phyloP scores from a whole-genome alignment of 1,140 invertebrate species.

The Periplaneta americana region DNA sequence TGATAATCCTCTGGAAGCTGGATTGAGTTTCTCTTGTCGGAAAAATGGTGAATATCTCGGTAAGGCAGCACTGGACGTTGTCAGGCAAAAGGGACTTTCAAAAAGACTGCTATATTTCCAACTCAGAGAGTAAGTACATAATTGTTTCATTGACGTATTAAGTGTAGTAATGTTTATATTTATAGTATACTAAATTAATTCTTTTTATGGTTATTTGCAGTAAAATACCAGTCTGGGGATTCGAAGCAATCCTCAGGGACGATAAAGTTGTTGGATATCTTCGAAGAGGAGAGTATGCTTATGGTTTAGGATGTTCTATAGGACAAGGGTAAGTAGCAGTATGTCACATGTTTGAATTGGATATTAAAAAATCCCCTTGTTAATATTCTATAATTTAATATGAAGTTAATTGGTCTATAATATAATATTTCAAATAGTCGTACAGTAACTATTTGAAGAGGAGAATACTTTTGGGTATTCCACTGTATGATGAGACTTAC shows the following conservation, averaged over 20 bases:
- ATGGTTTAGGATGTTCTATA: constrained; percentile 62
- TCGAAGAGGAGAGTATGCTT: constrained; percentile 74
- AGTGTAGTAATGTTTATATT: too few relatives aligned
- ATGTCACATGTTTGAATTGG: too few relatives aligned
- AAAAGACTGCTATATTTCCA: constrained; percentile 72
- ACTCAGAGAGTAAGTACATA: constrained; percentile 54
- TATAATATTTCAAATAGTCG: too few relatives aligned
- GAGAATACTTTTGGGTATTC: too few relatives aligned
- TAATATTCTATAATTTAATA: too few relatives aligned
- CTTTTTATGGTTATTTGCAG: constrained; percentile 30
- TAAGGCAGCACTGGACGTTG: constrained; percentile 58
- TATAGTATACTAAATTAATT: too few relatives aligned
- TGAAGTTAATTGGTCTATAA: too few relatives aligned
- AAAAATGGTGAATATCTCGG: constrained; percentile 71
- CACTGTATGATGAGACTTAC: too few relatives aligned
- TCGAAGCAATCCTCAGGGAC: constrained; percentile 79
- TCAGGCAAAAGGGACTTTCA: constrained; percentile 55
- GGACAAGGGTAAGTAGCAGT: constrained; percentile 50
- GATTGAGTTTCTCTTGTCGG: constrained; percentile 69
- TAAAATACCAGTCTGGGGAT: constrained; percentile 67
- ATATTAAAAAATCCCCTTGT: too few relatives aligned
- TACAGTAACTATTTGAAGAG: too few relatives aligned
- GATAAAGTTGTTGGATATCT: constrained; percentile 69
- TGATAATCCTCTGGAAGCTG: constrained; percentile 81
- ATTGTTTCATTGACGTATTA: too few relatives aligned